Conservation (phyloP, 2,113 vertebrate genomes). For the Archocentrus centrarchus region DNA sequence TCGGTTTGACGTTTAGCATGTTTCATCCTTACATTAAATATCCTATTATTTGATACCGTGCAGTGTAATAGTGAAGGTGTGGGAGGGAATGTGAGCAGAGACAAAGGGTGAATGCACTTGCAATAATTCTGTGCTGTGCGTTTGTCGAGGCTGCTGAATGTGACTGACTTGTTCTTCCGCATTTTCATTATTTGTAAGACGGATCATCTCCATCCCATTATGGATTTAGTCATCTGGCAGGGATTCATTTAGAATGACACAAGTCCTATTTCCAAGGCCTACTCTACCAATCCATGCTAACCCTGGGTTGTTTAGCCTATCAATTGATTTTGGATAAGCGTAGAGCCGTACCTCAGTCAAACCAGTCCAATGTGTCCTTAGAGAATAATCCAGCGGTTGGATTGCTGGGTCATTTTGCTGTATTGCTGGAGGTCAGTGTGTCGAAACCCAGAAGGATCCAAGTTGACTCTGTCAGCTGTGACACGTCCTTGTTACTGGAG, state of each 20-base stretch:
- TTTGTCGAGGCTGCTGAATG: constrained; percentile 9
- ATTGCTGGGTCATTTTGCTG: constrained; percentile 7
- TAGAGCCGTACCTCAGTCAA: neutral
- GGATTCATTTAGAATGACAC: constrained; percentile 14
- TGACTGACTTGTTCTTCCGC: constrained; percentile 11
- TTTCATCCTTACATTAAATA: neutral
- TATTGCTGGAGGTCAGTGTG: neutral
- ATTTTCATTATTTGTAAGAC: constrained; percentile 21
- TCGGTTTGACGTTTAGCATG: neutral
- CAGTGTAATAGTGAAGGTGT: neutral
- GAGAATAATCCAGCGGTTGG: constrained; percentile 2
- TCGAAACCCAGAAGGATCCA: neutral
- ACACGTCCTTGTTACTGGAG: neutral
- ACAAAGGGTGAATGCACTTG: constrained; percentile 13
- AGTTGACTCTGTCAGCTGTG: constrained; percentile 8
- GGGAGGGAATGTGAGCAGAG: constrained; percentile 2
- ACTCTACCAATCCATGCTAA: neutral
- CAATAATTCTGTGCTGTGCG: constrained; percentile 16
- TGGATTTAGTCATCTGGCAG: constrained; percentile 26
- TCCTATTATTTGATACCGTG: neutral
- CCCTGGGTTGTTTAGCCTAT: neutral
- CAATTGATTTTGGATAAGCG: neutral
- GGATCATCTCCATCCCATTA: constrained; percentile 35
- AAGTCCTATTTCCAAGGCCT: neutral
- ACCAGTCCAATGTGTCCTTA: neutral